Conservation (phyloP, 2,113 vertebrate genomes). For the Cavia aperea region DNA sequence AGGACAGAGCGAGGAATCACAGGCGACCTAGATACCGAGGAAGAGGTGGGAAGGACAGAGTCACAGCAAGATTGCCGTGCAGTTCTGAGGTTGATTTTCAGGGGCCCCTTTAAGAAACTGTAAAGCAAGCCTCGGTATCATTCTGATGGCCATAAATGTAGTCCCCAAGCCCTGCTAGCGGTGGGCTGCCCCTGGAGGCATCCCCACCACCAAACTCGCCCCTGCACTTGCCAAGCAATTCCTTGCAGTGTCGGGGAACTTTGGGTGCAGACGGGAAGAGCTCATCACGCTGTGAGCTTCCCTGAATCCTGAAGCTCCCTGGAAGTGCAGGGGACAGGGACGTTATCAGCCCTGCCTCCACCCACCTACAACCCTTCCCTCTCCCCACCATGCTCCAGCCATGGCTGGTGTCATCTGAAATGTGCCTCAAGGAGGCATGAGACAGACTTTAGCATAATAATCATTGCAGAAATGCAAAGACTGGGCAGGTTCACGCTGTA, state of each 20-base stretch:
- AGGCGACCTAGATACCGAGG: not conserved
- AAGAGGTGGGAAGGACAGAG: not conserved
- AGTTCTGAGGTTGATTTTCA: not conserved
- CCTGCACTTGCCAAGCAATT: not conserved
- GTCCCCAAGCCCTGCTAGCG: not conserved
- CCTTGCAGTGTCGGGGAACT: not conserved
- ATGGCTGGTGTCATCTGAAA: not conserved
- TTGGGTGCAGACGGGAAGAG: not conserved
- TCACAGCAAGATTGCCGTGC: not conserved
- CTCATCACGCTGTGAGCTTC: accelerated
- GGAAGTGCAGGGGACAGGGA: accelerated
- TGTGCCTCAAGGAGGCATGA: not conserved
- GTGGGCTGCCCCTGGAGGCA: accelerated
- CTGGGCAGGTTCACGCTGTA: not conserved
- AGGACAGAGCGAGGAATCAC: accelerated
- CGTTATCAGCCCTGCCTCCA: not conserved
- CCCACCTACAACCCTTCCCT: not conserved
- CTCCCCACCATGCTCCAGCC: not conserved
- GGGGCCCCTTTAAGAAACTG: not conserved
- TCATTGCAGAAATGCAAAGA: not conserved
- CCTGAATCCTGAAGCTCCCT: not conserved
- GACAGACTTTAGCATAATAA: not conserved
- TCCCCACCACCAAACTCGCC: not conserved
- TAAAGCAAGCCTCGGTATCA: not conserved
- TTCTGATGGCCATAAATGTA: not conserved